phyloP scores from a whole-genome alignment of 2,888 invertebrate species.

The Cheilosia soror region DNA sequence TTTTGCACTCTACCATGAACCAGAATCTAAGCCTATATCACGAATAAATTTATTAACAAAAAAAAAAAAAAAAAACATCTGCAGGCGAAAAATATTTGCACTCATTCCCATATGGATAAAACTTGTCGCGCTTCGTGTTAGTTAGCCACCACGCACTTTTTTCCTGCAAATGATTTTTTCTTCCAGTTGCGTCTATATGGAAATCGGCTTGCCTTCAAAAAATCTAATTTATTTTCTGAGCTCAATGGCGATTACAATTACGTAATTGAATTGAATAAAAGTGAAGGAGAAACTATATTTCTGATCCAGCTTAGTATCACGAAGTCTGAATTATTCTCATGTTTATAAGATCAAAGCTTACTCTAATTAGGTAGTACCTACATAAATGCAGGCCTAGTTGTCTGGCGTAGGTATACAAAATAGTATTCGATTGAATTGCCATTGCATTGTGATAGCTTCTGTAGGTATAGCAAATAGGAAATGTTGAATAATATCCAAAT shows the following conservation, averaged over 20 bases:
- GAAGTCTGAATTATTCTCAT: neutral
- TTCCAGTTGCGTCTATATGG: slow-evolving; percentile 21
- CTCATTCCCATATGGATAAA: slow-evolving; percentile 40
- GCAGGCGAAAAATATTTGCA: slow-evolving; percentile 26
- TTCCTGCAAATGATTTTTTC: slow-evolving; percentile 23
- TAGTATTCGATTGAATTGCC: too few relatives aligned
- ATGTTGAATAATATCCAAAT: too few relatives aligned
- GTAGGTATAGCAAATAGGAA: too few relatives aligned
- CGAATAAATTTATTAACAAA: slow-evolving; percentile 33
- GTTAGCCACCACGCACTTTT: slow-evolving; percentile 14
- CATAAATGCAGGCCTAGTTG: too few relatives aligned
- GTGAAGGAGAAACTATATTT: slow-evolving; percentile 1
- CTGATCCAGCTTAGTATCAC: slow-evolving; percentile 1
- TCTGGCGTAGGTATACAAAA: too few relatives aligned
- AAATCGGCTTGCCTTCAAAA: slow-evolving; percentile 40
- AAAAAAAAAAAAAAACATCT: slow-evolving; percentile 4
- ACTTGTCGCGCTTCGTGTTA: slow-evolving; percentile 44
- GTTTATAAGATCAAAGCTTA: neutral
- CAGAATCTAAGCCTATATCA: slow-evolving; percentile 51
- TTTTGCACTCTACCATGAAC: slow-evolving; percentile 32
- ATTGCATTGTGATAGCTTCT: too few relatives aligned
- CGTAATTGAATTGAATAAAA: slow-evolving; percentile 18
- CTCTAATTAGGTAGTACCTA: too few relatives aligned
- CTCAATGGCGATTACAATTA: slow-evolving; percentile 35
- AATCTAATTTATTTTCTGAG: slow-evolving; percentile 22